Base-by-base conservation (phyloP, 2,888 invertebrate genomes). In the Agriotes lineatus region DNA sequence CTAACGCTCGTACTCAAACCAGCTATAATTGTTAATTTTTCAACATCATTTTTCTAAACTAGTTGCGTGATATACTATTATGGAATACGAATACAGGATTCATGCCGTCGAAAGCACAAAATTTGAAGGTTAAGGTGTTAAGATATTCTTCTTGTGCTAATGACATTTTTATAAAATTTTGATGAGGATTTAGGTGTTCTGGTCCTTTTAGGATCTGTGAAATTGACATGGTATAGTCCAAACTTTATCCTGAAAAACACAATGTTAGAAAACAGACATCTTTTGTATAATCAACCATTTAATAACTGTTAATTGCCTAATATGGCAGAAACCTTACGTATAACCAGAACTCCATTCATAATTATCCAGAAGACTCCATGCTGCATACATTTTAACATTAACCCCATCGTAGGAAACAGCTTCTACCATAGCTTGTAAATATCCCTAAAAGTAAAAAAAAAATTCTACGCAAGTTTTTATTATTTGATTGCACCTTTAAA, bases 281-380 rank as follows among this genome's bases (percentile, higher is more conserved):
- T n/a, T n/a, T n/a, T n/a, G n/a, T n/a, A n/a, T n/a, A n/a, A n/a
- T n/a, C n/a, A n/a, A n/a, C n/a, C n/a, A n/a, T n/a, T n/a, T n/a
- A n/a, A n/a, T n/a, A n/a, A n/a, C n/a, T n/a, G n/a, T n/a, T n/a
- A n/a, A n/a, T n/a, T n/a, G n/a, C n/a, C n/a, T n/a, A n/a, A n/a
- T 18, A 33, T 33, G 10, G 39, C 3, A 48, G 33, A 62, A 7
- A 1, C 37, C 89, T 89, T 86, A 91, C 88, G 89, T 88, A 79
- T 88, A 94, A 20, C 94, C 95, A 44, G 87, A 85, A 67, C 86
- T 86, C 94, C 94, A 95, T 81, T 95, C 94, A 81, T 91, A 93
- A 79, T 93, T 93, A 78, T 96, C 95, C 83, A 95, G 87, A 12
- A 95, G 82, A 72, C 91, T 91, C 93, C 94, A 94, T 61, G 90